These are phyloP conservation scores for Ahaetulla prasina DNA, from an alignment of 2,113 vertebrate species.

Conservation along the genomic window DNA sequence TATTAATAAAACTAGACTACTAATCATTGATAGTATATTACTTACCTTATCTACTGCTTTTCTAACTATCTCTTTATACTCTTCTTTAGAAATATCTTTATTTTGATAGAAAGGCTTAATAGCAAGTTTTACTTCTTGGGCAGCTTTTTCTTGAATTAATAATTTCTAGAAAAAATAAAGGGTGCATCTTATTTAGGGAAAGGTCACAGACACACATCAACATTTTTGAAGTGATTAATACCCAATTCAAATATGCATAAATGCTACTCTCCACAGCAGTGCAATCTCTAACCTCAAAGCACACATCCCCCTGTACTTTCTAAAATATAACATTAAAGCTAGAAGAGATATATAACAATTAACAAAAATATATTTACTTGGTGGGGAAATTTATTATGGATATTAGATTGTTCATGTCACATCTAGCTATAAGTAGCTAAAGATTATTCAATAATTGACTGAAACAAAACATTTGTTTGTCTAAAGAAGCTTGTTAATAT, in stretches of 20 bases:
- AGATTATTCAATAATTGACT: neutral
- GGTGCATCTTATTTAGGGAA: conserved; percentile 23
- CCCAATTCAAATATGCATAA: neutral
- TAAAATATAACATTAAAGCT: neutral
- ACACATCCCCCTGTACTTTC: neutral
- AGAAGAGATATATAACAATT: neutral
- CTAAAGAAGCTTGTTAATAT: neutral
- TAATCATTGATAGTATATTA: neutral
- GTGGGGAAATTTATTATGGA: neutral
- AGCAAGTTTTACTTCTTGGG: conserved; percentile 92
- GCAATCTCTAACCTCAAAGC: neutral
- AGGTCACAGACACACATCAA: neutral
- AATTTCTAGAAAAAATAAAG: conserved; percentile 76
- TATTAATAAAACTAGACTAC: neutral
- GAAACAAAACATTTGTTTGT: neutral
- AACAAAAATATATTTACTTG: neutral
- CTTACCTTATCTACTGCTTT: conserved; percentile 97
- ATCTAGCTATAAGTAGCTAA: neutral
- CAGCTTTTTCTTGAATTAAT: conserved; percentile 90
- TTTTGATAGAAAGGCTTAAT: conserved; percentile 98
- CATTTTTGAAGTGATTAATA: neutral
- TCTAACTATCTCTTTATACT: conserved; percentile 97
- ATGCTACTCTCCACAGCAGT: neutral
- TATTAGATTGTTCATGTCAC: neutral
- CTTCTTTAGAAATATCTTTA: conserved; percentile 97